Percentiles rank a stretch among this genome's conserved stretches.
These are phyloP conservation scores for Montipora sp. DNA, from an alignment of 64 coral and sea anemone genomes.

Conservation along the genomic window DNA sequence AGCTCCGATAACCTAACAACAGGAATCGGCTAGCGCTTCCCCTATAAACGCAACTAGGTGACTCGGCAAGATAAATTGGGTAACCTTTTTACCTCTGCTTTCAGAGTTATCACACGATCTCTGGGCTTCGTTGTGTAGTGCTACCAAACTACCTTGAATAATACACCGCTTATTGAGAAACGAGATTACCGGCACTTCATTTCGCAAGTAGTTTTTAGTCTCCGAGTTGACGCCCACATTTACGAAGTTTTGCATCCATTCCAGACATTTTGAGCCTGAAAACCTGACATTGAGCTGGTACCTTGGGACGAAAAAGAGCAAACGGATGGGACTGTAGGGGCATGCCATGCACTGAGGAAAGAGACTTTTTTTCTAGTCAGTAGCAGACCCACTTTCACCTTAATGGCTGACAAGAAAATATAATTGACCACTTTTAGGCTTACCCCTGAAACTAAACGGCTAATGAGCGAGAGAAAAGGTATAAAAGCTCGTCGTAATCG, in stretches of 20 bases:
- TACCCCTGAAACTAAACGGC: no score
- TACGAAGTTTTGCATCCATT: constrained; percentile 49
- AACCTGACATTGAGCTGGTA: no score
- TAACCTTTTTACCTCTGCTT: constrained; percentile 25
- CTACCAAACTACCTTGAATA: constrained; percentile 54
- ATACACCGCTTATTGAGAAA: constrained; percentile 57
- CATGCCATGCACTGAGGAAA: no score
- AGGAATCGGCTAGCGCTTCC: constrained; percentile 10
- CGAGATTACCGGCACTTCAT: constrained; percentile 64
- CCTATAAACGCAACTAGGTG: constrained; percentile 39
- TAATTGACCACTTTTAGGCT: no score
- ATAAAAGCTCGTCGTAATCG: no score
- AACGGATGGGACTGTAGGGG: no score
- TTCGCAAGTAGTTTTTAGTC: constrained; percentile 55
- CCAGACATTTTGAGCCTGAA: constrained; percentile 30
- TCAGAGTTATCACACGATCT: constrained; percentile 22
- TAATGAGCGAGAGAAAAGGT: no score
- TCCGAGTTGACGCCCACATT: constrained; percentile 58
- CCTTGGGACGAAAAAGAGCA: no score
- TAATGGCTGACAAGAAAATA: no score
- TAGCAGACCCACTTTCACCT: no score
- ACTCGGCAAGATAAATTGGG: not conserved
- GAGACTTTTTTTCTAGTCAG: no score
- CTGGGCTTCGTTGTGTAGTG: constrained; percentile 46
- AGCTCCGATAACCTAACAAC: constrained; percentile 13